A percentile compares a stretch with the other conserved stretches of the same genome.
Evolutionary conservation across 2,888 invertebrate genomes (phyloP).

Genomic region (Ferrisia virgata): DNA sequence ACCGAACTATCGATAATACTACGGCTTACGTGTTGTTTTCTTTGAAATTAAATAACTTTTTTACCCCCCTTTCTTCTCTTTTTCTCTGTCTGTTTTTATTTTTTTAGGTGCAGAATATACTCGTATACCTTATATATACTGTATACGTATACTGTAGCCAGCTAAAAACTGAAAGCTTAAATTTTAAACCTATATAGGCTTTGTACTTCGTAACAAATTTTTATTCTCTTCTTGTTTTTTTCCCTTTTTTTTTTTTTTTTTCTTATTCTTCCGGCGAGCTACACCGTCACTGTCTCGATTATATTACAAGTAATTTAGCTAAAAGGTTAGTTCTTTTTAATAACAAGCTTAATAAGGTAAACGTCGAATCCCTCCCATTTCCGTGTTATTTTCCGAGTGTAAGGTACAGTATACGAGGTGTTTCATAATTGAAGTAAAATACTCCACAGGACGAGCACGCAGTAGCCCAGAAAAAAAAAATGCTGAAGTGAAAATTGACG

Average conservation of each 20-base stretch:
- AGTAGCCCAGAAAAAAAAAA: too few relatives aligned
- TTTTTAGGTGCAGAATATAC: too few relatives aligned
- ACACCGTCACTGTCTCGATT: not conserved
- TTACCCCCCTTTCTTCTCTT: not conserved
- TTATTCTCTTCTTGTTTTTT: not conserved
- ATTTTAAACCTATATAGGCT: not conserved
- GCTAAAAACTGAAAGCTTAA: not conserved
- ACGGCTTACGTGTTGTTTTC: slow-evolving; percentile 24
- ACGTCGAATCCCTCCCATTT: not conserved
- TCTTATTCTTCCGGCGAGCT: not conserved
- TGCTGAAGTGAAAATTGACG: too few relatives aligned
- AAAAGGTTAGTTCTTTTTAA: slow-evolving; percentile 21
- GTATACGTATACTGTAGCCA: not conserved
- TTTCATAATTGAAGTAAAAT: not conserved
- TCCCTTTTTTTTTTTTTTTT: not conserved
- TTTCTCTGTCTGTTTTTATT: not conserved
- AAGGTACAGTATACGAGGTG: not conserved
- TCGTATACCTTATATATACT: not conserved
- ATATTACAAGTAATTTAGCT: slow-evolving; percentile 13
- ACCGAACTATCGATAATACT: slow-evolving; percentile 27
- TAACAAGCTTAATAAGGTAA: slow-evolving; percentile 10
- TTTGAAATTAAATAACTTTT: slow-evolving; percentile 28
- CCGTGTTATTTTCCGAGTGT: not conserved
- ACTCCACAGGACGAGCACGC: too few relatives aligned
- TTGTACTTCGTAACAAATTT: not conserved